Evolutionary conservation across 2,797 vertebrate species (phyloP).

Genomic region (Cyclopterus lumpus): DNA sequence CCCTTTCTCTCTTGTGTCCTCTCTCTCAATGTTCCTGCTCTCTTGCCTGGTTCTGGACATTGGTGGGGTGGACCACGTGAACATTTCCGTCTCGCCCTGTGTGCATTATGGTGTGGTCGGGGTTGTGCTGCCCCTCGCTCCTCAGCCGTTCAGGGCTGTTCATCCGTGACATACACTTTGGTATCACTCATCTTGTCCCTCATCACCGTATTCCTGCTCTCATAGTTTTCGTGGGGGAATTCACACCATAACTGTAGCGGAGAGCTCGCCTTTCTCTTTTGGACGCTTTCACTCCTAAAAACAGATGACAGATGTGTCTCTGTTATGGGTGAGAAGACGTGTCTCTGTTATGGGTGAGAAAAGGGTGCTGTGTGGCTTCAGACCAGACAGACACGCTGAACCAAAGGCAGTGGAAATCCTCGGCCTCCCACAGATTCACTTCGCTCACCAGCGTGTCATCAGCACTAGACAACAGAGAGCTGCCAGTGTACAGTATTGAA

Average conservation of each 20-base stretch:
- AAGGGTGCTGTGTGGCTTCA: constrained; percentile 48
- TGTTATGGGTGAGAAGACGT: constrained; percentile 53
- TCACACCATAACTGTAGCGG: constrained; percentile 48
- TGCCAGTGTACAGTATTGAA: constrained; percentile 59
- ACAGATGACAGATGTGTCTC: constrained; percentile 50
- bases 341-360: constrained; percentile 44
- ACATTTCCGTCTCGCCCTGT: constrained; percentile 75
- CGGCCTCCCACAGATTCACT: constrained; percentile 57
- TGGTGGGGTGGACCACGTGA: constrained; percentile 81
- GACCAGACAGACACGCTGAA: constrained; percentile 65
- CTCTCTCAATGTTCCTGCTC: constrained; percentile 74
- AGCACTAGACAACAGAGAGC: constrained; percentile 58
- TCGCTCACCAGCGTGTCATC: constrained; percentile 62
- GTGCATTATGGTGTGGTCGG: constrained; percentile 70
- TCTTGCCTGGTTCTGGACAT: constrained; percentile 80
- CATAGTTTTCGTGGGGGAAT: constrained; percentile 78
- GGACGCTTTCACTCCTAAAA: constrained; percentile 53
- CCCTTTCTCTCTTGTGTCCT: constrained; percentile 31
- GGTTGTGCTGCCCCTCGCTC: constrained; percentile 46
- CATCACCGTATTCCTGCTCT: constrained; percentile 88
- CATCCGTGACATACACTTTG: constrained; percentile 89
- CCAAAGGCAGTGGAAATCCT: constrained; percentile 70
- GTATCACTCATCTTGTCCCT: constrained; percentile 88
- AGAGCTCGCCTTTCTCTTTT: constrained; percentile 67
- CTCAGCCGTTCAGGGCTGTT: constrained; percentile 89